Percentiles rank a stretch among this genome's conserved stretches.
These are phyloP conservation scores for Artibeus lituratus DNA, from an alignment of 2,797 vertebrate genomes.

Conservation along the genomic window DNA sequence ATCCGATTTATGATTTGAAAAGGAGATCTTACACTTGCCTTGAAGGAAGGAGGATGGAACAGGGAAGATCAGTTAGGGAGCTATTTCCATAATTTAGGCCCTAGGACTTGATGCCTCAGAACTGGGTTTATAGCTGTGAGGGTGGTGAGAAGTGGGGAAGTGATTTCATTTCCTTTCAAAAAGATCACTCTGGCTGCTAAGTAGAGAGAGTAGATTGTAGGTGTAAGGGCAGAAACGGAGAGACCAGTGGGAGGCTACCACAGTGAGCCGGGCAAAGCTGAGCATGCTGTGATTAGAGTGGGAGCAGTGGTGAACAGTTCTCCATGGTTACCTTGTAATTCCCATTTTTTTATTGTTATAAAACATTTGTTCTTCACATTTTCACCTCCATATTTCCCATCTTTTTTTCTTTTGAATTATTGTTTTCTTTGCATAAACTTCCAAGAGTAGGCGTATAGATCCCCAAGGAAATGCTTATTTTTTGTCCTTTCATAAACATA, in stretches of 20 bases:
- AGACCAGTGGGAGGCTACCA: not conserved
- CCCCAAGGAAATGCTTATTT: not conserved
- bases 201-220: not conserved
- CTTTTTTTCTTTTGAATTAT: not conserved
- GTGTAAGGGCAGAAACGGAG: not conserved
- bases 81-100: not conserved
- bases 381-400: not conserved
- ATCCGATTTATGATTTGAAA: slow-evolving; percentile 21
- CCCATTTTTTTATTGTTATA: not conserved
- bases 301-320: not conserved
- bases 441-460: not conserved
- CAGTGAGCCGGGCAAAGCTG: not conserved
- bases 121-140: not conserved
- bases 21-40: slow-evolving; percentile 26
- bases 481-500: not conserved
- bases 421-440: not conserved
- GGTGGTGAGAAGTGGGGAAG: not conserved
- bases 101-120: not conserved
- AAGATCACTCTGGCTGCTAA: not conserved
- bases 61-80: not conserved
- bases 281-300: not conserved
- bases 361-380: not conserved
- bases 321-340: not conserved
- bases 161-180: slow-evolving; percentile 22
- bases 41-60: not conserved